Evolutionary conservation across 1,140 invertebrate genomes (phyloP).

Genomic region (Helicoverpa armigera): DNA sequence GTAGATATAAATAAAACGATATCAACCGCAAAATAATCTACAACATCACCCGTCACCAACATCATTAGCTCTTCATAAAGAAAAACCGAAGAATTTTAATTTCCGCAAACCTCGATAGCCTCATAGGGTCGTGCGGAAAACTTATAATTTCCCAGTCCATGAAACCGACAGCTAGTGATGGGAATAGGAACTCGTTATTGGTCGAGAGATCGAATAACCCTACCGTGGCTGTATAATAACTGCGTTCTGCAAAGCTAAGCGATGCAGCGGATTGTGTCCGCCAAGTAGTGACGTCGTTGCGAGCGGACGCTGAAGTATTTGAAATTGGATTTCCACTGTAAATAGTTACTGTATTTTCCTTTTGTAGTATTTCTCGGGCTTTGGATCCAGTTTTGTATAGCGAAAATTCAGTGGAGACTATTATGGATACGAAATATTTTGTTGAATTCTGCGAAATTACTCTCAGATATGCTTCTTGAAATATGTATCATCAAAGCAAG

Average conservation of each 20-base stretch:
- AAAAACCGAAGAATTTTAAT: constrained; percentile 21
- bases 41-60: neutral
- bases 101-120: constrained; percentile 40
- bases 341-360: constrained; percentile 36
- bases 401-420: neutral
- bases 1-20: neutral
- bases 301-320: constrained; percentile 13
- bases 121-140: constrained; percentile 14
- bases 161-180: constrained; percentile 41
- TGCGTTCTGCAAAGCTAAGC: constrained; percentile 31
- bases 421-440: neutral
- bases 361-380: neutral
- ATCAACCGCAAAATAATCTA: neutral
- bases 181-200: constrained; percentile 50
- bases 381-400: neutral
- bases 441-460: neutral
- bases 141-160: constrained; percentile 30
- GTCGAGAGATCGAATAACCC: constrained; percentile 47
- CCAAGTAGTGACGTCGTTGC: constrained; percentile 22
- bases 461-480: neutral
- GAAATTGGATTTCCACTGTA: constrained; percentile 31
- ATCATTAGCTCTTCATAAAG: constrained; percentile 1
- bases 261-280: constrained; percentile 32
- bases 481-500: too few species aligned
- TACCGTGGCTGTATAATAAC: constrained; percentile 36